Percentiles rank a stretch among this genome's conserved stretches.
These are phyloP conservation scores for Sula dactylatra DNA, from an alignment of 2,113 vertebrate genomes.

Conservation along the genomic window DNA sequence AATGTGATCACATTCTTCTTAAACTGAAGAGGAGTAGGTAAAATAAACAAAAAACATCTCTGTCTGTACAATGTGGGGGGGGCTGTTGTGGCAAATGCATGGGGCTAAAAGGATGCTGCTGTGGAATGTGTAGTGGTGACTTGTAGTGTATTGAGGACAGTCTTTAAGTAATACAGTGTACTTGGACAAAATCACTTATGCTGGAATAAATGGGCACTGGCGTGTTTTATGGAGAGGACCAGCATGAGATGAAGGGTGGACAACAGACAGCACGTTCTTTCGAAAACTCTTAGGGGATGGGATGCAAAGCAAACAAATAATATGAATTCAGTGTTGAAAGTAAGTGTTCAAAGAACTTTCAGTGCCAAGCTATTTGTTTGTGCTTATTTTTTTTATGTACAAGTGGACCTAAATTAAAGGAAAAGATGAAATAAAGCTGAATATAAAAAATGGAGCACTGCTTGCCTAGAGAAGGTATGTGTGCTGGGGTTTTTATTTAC, in stretches of 20 bases:
- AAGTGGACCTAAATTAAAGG: neutral
- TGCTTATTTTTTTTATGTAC: neutral
- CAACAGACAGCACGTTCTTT: neutral
- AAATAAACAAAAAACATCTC: neutral
- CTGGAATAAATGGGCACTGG: neutral
- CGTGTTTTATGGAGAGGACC: neutral
- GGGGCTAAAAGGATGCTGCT: neutral
- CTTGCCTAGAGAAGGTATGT: neutral
- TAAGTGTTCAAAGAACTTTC: neutral
- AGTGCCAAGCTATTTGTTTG: neutral
- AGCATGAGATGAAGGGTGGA: neutral
- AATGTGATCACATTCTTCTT: neutral
- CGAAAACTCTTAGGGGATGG: neutral
- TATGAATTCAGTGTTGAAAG: neutral
- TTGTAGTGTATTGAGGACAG: neutral
- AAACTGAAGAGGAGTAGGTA: neutral
- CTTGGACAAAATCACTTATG: neutral
- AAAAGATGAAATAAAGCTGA: neutral
- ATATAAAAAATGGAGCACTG: neutral
- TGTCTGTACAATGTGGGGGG: accelerated
- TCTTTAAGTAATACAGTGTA: neutral
- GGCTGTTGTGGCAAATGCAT: neutral
- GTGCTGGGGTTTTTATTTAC: neutral
- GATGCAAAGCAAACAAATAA: accelerated
- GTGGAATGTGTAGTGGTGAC: neutral